Evolutionary conservation across 2,888 invertebrate species (phyloP).

Genomic region (Tiphia femorata): DNA sequence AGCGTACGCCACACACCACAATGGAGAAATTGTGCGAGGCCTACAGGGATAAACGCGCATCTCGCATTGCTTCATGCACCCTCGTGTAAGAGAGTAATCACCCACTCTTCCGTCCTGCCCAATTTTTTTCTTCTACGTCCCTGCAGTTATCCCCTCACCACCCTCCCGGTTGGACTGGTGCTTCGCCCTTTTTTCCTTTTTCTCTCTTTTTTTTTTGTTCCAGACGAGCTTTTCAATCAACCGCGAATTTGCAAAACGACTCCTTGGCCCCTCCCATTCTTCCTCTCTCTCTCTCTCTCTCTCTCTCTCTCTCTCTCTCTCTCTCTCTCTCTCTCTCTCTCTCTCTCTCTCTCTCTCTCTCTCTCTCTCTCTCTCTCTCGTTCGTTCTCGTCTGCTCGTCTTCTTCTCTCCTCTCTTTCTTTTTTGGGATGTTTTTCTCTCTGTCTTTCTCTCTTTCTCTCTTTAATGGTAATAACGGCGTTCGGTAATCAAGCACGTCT

Average conservation of each 20-base stretch:
- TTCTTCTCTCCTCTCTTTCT: constrained; percentile 2
- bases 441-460: background rate
- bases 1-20: too few species aligned
- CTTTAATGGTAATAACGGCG: constrained; percentile 50
- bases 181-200: constrained; percentile 23
- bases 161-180: background rate
- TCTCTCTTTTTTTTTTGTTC: constrained; percentile 12
- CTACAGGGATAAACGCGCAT: constrained; percentile 11
- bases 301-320: background rate
- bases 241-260: constrained; percentile 60
- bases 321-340: background rate
- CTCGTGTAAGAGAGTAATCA: constrained; percentile 44
- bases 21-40: too few species aligned
- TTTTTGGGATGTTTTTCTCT: background rate
- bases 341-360: constrained; percentile 7
- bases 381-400: background rate
- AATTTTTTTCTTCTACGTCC: constrained; percentile 14
- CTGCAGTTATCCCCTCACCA: constrained; percentile 11
- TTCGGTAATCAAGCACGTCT: constrained; percentile 56
- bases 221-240: constrained; percentile 57
- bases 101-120: constrained; percentile 8
- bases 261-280: constrained; percentile 20
- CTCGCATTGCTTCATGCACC: constrained; percentile 1
- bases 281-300: background rate
- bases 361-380: background rate